These are phyloP conservation scores for Propithecus coquereli DNA, from an alignment of 2,113 vertebrate genomes.

Conservation along the genomic window DNA sequence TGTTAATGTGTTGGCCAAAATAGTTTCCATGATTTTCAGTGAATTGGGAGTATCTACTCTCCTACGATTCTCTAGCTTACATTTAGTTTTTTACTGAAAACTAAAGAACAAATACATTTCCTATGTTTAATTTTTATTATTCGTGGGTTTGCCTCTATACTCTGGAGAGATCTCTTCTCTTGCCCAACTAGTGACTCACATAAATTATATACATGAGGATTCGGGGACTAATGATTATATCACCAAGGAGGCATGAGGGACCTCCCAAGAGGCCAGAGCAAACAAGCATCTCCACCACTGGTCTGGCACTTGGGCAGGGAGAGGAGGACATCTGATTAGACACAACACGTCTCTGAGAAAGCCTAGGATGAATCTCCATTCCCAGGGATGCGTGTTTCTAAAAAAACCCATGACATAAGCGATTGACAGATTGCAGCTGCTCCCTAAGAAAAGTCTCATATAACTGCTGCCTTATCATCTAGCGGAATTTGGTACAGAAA, in stretches of 20 bases:
- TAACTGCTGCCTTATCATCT: background rate
- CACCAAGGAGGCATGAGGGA: conserved; percentile 62
- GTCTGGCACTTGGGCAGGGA: conserved; percentile 45
- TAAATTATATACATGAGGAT: conserved; percentile 62
- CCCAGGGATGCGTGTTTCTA: background rate
- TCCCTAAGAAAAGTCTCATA: background rate
- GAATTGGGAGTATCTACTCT: background rate
- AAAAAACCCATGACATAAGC: conserved; percentile 20
- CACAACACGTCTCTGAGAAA: conserved; percentile 36
- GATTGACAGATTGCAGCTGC: background rate
- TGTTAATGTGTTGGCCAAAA: background rate
- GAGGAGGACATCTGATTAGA: conserved; percentile 7
- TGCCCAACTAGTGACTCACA: conserved; percentile 65
- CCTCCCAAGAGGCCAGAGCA: conserved; percentile 55
- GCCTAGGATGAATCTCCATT: conserved; percentile 9
- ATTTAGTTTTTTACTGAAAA: conserved; percentile 15
- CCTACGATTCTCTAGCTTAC: background rate
- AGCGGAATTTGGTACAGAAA: background rate
- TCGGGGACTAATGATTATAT: conserved; percentile 43
- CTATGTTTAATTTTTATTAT: conserved; percentile 56
- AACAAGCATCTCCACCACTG: conserved; percentile 32
- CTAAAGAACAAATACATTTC: background rate
- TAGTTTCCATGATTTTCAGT: background rate
- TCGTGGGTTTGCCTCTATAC: conserved; percentile 49
- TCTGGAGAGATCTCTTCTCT: conserved; percentile 28